Conservation (phyloP, 2,797 vertebrate genomes). For the Cuculus canorus region DNA sequence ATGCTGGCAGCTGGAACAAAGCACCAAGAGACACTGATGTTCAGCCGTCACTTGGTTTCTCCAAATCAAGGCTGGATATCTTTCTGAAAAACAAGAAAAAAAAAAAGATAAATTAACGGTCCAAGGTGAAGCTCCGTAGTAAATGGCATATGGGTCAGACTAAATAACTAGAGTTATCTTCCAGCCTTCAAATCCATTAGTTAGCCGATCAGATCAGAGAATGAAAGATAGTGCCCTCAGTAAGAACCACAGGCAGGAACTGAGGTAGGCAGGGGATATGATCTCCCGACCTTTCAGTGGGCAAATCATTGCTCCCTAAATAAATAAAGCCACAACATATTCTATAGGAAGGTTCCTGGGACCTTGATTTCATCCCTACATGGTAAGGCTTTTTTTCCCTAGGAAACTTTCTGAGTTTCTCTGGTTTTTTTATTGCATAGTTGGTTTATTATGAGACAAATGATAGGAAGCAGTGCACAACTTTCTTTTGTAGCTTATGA, state of each 20-base stretch:
- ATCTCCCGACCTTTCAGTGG: not conserved
- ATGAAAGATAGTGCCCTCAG: not conserved
- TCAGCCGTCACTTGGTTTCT: not conserved
- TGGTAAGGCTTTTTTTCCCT: not conserved
- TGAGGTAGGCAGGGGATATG: rapidly evolving
- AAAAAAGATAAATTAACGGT: not conserved
- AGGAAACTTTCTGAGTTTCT: not conserved
- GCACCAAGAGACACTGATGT: not conserved
- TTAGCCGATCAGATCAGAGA: not conserved
- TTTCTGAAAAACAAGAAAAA: not conserved
- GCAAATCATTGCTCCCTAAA: not conserved
- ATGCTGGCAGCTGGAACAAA: not conserved
- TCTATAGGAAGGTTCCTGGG: not conserved
- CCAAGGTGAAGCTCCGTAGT: not conserved
- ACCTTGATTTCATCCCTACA: not conserved
- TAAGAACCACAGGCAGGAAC: not conserved
- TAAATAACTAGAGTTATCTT: not conserved
- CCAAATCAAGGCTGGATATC: not conserved
- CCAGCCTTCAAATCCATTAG: not conserved
- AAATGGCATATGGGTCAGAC: not conserved
- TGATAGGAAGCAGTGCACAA: not conserved
- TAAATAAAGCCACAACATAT: not conserved
- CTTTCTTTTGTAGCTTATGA: slow-evolving; percentile 4
- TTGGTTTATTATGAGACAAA: not conserved
- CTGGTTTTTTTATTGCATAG: not conserved